These are phyloP conservation scores for Cephus cinctus DNA, from an alignment of 1,140 invertebrate genomes.

Conservation along the genomic window DNA sequence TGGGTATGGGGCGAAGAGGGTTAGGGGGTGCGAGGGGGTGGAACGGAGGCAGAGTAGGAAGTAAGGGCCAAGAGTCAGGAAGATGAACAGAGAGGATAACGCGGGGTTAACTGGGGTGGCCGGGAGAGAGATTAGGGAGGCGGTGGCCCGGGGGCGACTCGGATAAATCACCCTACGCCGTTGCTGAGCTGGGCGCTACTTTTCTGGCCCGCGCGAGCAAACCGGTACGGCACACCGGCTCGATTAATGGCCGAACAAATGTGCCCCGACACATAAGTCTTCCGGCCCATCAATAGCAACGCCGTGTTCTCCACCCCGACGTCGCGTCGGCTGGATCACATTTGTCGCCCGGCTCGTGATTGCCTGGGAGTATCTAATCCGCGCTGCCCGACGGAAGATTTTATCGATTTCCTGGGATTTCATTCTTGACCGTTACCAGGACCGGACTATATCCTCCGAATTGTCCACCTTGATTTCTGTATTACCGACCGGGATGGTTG, in stretches of 20 bases:
- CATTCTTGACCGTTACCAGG: too few species aligned
- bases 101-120: conserved; percentile 21
- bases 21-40: background rate
- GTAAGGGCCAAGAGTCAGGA: conserved; percentile 28
- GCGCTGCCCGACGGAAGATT: too few species aligned
- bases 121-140: conserved; percentile 28
- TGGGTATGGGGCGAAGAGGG: background rate
- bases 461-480: too few species aligned
- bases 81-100: conserved; percentile 32
- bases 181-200: conserved; percentile 8
- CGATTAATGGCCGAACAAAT: conserved; percentile 37
- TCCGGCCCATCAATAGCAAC: conserved; percentile 21
- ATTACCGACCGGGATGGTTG: too few species aligned
- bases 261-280: conserved; percentile 26
- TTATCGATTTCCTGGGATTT: too few species aligned
- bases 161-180: conserved; percentile 31
- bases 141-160: conserved; percentile 24
- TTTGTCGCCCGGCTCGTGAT: background rate
- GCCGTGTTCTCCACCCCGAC: background rate
- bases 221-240: conserved; percentile 2
- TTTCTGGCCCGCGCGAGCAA: conserved; percentile 11
- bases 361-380: too few species aligned
- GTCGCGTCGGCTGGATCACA: background rate
- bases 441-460: too few species aligned
- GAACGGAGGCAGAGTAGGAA: conserved; percentile 10